phyloP scores from a whole-genome alignment of 2,888 invertebrate species.

The Caenorhabditis auriculariae region DNA sequence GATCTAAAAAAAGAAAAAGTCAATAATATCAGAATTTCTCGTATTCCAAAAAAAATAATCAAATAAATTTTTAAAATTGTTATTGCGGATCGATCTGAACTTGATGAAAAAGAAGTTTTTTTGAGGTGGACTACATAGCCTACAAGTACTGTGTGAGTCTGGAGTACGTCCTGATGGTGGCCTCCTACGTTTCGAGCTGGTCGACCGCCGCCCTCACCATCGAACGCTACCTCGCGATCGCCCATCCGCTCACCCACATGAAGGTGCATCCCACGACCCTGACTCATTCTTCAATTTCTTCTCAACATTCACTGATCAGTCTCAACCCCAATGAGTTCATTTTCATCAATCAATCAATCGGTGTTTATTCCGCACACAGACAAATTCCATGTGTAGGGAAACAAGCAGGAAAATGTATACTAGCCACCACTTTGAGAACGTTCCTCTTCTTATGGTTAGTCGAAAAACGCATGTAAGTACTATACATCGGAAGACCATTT shows the following conservation, averaged over 20 bases:
- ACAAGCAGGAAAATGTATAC: no score
- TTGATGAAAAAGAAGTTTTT: not conserved
- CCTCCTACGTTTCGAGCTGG: slow-evolving; percentile 60
- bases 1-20: not conserved
- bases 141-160: slow-evolving; percentile 55
- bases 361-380: not conserved
- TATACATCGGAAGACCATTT: no score
- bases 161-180: slow-evolving; percentile 59
- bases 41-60: not conserved
- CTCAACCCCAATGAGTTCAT: no score
- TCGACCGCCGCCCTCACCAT: slow-evolving; percentile 61
- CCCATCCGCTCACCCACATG: slow-evolving; percentile 57
- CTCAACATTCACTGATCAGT: not conserved
- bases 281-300: not conserved
- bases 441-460: no score
- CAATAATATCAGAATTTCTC: no score
- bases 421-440: no score
- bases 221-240: slow-evolving; percentile 60
- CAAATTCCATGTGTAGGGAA: no score
- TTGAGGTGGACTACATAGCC: slow-evolving; percentile 51
- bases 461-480: no score
- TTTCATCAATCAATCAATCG: not conserved
- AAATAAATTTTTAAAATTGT: not conserved
- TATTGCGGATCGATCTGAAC: not conserved
- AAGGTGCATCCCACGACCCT: no score